phyloP scores from a whole-genome alignment of 2,113 vertebrate genomes.

The Pogona vitticeps region DNA sequence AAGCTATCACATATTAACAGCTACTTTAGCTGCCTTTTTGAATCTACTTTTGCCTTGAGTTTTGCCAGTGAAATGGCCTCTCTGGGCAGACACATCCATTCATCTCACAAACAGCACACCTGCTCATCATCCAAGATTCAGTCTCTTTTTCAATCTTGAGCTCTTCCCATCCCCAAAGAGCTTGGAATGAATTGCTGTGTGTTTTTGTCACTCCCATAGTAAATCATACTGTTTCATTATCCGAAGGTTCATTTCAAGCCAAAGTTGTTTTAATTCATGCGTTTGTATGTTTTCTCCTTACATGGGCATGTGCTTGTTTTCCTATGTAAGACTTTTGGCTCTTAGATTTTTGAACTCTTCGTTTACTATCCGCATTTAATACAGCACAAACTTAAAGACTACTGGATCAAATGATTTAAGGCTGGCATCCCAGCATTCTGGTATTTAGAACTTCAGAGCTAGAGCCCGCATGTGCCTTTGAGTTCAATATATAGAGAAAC shows the following conservation, averaged over 20 bases:
- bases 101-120: background rate
- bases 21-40: background rate
- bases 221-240: background rate
- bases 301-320: background rate
- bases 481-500: no score
- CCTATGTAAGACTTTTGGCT: background rate
- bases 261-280: background rate
- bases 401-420: background rate
- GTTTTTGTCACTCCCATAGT: background rate
- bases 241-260: background rate
- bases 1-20: background rate
- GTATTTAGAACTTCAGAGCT: no score
- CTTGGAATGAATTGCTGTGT: background rate
- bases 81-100: background rate
- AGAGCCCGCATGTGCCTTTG: no score
- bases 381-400: background rate
- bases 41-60: constrained; percentile 13
- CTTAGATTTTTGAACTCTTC: background rate
- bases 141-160: background rate
- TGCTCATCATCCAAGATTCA: background rate
- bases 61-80: background rate
- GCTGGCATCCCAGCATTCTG: background rate
- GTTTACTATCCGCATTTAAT: background rate
- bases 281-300: background rate
- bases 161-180: background rate